Evolutionary conservation across 2,113 vertebrate genomes (phyloP).

Genomic region (Lipophrys pholis): DNA sequence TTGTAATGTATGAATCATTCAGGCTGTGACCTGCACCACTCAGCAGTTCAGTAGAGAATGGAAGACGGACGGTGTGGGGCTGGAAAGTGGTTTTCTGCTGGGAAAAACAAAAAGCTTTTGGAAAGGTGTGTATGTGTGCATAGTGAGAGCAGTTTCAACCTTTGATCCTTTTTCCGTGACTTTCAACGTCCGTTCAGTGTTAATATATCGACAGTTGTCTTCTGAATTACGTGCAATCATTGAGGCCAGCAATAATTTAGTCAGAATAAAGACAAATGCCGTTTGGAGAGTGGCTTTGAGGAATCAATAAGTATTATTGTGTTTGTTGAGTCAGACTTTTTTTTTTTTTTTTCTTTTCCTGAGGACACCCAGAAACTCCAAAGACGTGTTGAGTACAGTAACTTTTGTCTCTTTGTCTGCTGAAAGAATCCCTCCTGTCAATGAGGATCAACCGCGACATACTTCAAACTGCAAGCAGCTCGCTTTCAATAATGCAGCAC

Average conservation of each 20-base stretch:
- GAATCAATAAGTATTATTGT: conserved; percentile 1
- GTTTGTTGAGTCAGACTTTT: conserved; percentile 15
- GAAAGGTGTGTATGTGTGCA: not conserved
- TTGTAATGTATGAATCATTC: conserved; percentile 21
- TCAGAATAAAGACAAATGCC: not conserved
- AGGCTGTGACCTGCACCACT: not conserved
- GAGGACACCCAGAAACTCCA: conserved; percentile 37
- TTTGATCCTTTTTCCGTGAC: not conserved
- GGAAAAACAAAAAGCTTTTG: not conserved
- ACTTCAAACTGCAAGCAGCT: conserved; percentile 71
- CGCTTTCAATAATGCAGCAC: conserved; percentile 74
- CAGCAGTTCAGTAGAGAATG: conserved; percentile 15
- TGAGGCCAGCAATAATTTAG: conserved; percentile 8
- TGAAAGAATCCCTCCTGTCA: conserved; percentile 61
- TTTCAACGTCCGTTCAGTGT: not conserved
- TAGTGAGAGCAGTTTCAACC: not conserved
- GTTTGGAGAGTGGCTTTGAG: not conserved
- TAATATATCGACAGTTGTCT: not conserved
- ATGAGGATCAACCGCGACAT: conserved; percentile 69
- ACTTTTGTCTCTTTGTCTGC: conserved; percentile 43
- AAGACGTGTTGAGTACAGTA: conserved; percentile 17
- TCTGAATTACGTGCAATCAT: not conserved
- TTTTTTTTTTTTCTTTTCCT: not conserved
- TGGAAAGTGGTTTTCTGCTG: not conserved
- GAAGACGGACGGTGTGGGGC: not conserved